These are phyloP conservation scores for Dioctria rufipes DNA, from an alignment of 2,888 invertebrate species.

Conservation along the genomic window DNA sequence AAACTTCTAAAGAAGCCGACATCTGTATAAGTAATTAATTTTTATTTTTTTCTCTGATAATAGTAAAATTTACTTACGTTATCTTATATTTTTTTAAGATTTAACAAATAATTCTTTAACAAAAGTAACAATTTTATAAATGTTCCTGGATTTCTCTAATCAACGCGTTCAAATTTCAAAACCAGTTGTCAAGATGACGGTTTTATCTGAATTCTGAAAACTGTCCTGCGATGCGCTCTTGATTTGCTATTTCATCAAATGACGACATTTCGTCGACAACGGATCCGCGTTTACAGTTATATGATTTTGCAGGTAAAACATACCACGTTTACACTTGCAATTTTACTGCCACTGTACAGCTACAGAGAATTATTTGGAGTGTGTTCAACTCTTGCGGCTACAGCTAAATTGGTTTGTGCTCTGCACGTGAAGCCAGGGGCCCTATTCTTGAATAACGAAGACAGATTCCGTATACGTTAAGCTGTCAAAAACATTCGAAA, in stretches of 20 bases:
- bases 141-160: neutral
- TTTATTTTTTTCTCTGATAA: neutral
- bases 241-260: neutral
- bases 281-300: too few relatives aligned
- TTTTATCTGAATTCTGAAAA: neutral
- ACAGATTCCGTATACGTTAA: too few relatives aligned
- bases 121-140: neutral
- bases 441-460: too few relatives aligned
- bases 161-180: slow-evolving; percentile 11
- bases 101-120: neutral
- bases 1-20: slow-evolving; percentile 59
- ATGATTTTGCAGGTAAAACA: too few relatives aligned
- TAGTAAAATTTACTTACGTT: neutral
- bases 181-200: neutral
- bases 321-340: too few relatives aligned
- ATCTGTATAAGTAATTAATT: neutral
- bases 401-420: too few relatives aligned
- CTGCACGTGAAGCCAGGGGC: too few relatives aligned
- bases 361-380: too few relatives aligned
- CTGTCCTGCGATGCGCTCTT: neutral
- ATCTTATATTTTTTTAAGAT: neutral
- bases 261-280: neutral
- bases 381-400: too few relatives aligned
- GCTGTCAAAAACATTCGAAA: too few relatives aligned
- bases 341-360: too few relatives aligned